phyloP scores from a whole-genome alignment of 2,888 invertebrate genomes.

The Teinopalpus imperialis region DNA sequence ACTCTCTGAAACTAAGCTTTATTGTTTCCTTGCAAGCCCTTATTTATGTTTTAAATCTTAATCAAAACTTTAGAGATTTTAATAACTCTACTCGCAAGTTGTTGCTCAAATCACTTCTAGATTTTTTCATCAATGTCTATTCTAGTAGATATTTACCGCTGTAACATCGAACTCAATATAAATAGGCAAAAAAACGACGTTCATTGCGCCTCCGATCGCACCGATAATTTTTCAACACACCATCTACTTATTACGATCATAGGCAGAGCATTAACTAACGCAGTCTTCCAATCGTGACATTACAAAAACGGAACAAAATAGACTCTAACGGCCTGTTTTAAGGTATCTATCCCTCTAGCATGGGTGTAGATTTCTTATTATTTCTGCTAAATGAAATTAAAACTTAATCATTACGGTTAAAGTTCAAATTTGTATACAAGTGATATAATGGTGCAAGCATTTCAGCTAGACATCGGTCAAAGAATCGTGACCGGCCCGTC shows the following conservation, averaged over 20 bases:
- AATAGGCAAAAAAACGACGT: conserved; percentile 77
- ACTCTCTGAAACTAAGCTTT: no score
- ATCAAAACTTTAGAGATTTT: no score
- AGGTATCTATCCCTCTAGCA: conserved; percentile 33
- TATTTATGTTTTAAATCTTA: no score
- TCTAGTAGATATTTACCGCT: conserved; percentile 45
- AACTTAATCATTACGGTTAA: conserved; percentile 26
- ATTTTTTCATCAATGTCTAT: conserved; percentile 29
- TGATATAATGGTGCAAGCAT: conserved; percentile 44
- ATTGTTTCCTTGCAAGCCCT: no score
- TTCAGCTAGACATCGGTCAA: conserved; percentile 76
- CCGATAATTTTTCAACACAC: conserved; percentile 82
- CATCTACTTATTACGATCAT: conserved; percentile 81
- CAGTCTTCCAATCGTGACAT: conserved; percentile 51
- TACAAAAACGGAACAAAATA: conserved; percentile 31
- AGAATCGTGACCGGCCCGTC: conserved; percentile 77
- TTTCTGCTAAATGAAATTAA: conserved; percentile 29
- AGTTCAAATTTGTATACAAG: conserved; percentile 37
- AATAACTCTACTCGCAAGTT: no score
- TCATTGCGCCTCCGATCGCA: conserved; percentile 78
- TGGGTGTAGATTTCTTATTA: conserved; percentile 30
- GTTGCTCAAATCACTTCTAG: no score
- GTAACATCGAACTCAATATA: conserved; percentile 64
- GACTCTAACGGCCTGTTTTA: conserved; percentile 27
- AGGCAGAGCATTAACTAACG: conserved; percentile 77